phyloP scores from a whole-genome alignment of 1,140 invertebrate genomes.

The Steinernema khuongi region DNA sequence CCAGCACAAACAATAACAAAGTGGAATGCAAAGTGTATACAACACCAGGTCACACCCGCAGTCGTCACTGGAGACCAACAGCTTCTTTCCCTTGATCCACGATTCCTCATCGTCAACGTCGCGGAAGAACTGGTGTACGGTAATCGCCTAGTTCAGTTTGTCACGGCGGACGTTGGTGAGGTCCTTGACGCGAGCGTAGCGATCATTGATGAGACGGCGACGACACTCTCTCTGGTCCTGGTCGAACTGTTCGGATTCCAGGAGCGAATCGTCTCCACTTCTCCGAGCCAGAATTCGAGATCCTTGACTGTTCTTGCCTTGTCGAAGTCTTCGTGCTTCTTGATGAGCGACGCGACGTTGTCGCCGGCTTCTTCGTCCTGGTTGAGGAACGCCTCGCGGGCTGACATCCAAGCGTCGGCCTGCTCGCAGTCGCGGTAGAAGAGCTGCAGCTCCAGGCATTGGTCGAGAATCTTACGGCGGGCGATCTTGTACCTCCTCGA shows the following conservation, averaged over 20 bases:
- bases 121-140: conserved; percentile 95
- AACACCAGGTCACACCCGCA: conserved; percentile 95
- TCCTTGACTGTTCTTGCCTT: conserved; percentile 99
- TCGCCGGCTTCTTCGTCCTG: conserved; percentile 66
- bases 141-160: conserved; percentile 86
- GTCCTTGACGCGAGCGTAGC: conserved; percentile 69
- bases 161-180: conserved; percentile 73
- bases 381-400: conserved; percentile 84
- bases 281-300: conserved; percentile 98
- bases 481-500: conserved; percentile 77
- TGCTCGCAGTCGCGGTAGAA: conserved; percentile 69
- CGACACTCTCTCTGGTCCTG: conserved; percentile 85
- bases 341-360: conserved; percentile 93
- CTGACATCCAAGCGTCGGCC: conserved; percentile 98
- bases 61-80: conserved; percentile 92
- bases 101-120: conserved; percentile 99
- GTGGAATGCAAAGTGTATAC: too few species aligned
- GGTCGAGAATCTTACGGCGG: conserved; percentile 85
- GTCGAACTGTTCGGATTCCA: conserved; percentile 90
- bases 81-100: conserved; percentile 99
- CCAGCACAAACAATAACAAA: too few species aligned
- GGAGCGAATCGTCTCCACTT: conserved; percentile 93
- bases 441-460: conserved; percentile 91
- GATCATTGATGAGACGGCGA: conserved; percentile 73
- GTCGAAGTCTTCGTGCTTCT: conserved; percentile 99